Percentiles rank a stretch among this genome's conserved stretches.
These are phyloP conservation scores for Cebidichthys violaceus DNA, from an alignment of 2,113 vertebrate species.

Conservation along the genomic window DNA sequence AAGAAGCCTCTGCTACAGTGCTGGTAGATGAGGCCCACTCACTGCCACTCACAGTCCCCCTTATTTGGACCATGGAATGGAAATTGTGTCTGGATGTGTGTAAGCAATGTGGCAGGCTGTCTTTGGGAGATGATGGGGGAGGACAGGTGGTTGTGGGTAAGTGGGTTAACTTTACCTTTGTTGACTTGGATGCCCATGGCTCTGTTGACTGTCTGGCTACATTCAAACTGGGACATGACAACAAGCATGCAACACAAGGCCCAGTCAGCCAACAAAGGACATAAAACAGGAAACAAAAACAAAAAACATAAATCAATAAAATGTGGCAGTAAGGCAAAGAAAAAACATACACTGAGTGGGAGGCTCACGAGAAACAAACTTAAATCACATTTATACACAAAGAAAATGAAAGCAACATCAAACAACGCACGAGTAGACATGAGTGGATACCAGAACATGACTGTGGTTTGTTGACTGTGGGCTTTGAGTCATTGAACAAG, in stretches of 20 bases:
- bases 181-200: constrained; percentile 78
- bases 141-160: constrained; percentile 52
- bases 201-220: constrained; percentile 83
- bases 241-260: constrained; percentile 81
- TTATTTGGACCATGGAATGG: constrained; percentile 50
- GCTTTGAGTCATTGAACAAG: constrained; percentile 43
- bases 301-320: constrained; percentile 65
- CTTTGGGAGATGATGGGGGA: constrained; percentile 41
- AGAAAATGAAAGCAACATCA: constrained; percentile 43
- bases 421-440: constrained; percentile 46
- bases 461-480: constrained; percentile 26
- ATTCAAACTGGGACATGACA: constrained; percentile 83
- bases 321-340: constrained; percentile 53
- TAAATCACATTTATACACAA: constrained; percentile 53
- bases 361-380: constrained; percentile 46
- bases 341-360: constrained; percentile 50
- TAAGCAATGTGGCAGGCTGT: constrained; percentile 46
- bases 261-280: constrained; percentile 71
- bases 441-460: constrained; percentile 73
- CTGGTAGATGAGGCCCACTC: constrained; percentile 39
- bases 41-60: constrained; percentile 40
- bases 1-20: constrained; percentile 38
- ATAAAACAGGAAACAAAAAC: constrained; percentile 56
- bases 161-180: constrained; percentile 83
- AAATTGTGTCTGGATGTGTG: constrained; percentile 46